Evolutionary conservation across 1,140 invertebrate genomes (phyloP), one percentile per base, ranked within the genome.

Genomic region (Diprion similis): DNA sequence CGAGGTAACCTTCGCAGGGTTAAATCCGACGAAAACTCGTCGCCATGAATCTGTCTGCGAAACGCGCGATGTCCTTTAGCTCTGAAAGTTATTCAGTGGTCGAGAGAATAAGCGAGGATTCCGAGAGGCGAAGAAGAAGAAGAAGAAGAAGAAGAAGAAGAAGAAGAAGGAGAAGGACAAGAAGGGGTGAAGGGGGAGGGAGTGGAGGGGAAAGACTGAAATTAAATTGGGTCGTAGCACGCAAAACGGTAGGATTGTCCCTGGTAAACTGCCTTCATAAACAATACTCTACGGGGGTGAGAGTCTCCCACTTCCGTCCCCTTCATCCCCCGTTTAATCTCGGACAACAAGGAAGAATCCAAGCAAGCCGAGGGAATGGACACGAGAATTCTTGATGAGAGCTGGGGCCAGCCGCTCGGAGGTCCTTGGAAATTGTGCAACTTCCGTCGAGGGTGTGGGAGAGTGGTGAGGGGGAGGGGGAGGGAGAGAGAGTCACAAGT

Each of bases 381-480:
- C 24, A 37, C 24, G 24, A 37, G 24, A 37, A 37, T 37, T 37
- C 24, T 37, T 37, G 24, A 37, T 37, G 24, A 37, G 24, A 37
- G 24, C 24, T 37, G 24, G 24, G 24, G 24, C 24, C 24, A 37
- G 24, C 24, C 24, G 24, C 24, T 37, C 24, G 24, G 1, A 37
- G 24, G 24, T 37, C 24, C 24, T 37, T 37, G 24, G 24, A 6
- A 37, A 37, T 37, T 37, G 24, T 37, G 24, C 24, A 79, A 66
- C 77, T 79, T 68, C 46, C 59, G 37, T 48, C 70, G 66, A 24
- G 37, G 15, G 19, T 68, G 68, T 18, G 15, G 17, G 46, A 66
- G 24, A 46, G 18, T 17, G 67, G 47, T 47, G 71, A 46, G 13
- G 15, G 17, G 46, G 24, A n/a, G 48, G 65, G 47, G 18, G 71